Conservation (phyloP, 2,888 invertebrate genomes). For the Blastobasis lacticolella region DNA sequence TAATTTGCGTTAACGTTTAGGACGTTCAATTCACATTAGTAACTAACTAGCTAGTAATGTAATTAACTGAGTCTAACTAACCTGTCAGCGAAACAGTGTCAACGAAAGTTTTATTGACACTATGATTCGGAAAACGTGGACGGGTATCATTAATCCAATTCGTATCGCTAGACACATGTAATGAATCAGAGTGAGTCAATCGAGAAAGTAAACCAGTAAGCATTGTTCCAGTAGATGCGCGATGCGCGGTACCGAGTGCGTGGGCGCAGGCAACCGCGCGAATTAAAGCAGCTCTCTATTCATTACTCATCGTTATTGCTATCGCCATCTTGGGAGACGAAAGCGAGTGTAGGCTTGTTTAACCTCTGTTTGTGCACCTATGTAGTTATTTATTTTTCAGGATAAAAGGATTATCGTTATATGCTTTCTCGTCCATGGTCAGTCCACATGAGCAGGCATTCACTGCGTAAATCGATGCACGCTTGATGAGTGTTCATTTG, state of each 20-base stretch:
- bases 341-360: conserved; percentile 64
- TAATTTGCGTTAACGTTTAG: neutral
- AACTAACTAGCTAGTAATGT: no score
- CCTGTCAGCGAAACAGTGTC: conserved; percentile 13
- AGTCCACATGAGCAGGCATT: conserved; percentile 44
- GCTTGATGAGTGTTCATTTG: conserved; percentile 46
- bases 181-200: conserved; percentile 71
- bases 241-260: conserved; percentile 55
- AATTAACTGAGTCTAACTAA: neutral
- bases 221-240: conserved; percentile 73
- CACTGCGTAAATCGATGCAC: conserved; percentile 41
- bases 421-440: conserved; percentile 38
- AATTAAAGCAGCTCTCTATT: conserved; percentile 73
- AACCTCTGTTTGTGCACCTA: conserved; percentile 31
- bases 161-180: conserved; percentile 56
- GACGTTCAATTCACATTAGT: no score
- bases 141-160: conserved; percentile 60
- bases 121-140: conserved; percentile 34
- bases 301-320: conserved; percentile 73
- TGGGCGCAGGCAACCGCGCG: conserved; percentile 64
- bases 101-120: conserved; percentile 47
- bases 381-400: conserved; percentile 31
- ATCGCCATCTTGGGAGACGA: conserved; percentile 66
- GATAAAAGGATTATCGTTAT: conserved; percentile 33
- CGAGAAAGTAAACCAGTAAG: conserved; percentile 72